These are phyloP conservation scores for Cathartes aura DNA, from an alignment of 2,113 vertebrate species.

Conservation along the genomic window DNA sequence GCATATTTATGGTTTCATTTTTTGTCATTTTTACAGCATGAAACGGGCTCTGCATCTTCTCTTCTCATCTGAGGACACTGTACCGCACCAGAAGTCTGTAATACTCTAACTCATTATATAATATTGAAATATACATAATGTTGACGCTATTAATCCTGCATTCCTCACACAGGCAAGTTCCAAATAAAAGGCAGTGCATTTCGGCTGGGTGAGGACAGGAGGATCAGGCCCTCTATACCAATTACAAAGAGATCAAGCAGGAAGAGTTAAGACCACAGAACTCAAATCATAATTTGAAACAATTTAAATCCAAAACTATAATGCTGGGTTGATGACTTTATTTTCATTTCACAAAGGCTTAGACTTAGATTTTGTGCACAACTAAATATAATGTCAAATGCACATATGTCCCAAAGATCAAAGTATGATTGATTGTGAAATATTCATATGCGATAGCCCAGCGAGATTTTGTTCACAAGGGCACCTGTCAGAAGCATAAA, in stretches of 20 bases:
- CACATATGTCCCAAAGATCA: slow-evolving; percentile 60
- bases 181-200: background rate
- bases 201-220: background rate
- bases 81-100: background rate
- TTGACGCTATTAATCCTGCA: background rate
- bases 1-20: slow-evolving; percentile 12
- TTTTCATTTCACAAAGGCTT: slow-evolving; percentile 59
- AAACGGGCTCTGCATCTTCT: slow-evolving; percentile 25
- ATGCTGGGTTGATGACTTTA: background rate
- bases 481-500: slow-evolving; percentile 72
- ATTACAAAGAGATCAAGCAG: background rate
- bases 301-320: background rate
- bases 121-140: background rate
- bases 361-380: slow-evolving; percentile 37
- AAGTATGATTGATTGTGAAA: slow-evolving; percentile 62
- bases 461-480: slow-evolving; percentile 55
- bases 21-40: background rate
- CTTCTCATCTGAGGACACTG: background rate
- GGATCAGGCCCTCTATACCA: background rate
- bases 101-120: background rate
- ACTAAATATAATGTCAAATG: slow-evolving; percentile 59
- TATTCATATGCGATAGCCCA: slow-evolving; percentile 49
- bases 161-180: background rate
- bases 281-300: slow-evolving; percentile 8
- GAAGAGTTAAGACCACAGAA: background rate